Base-by-base conservation (phyloP, 1,140 invertebrate genomes). In the Musca domestica region DNA sequence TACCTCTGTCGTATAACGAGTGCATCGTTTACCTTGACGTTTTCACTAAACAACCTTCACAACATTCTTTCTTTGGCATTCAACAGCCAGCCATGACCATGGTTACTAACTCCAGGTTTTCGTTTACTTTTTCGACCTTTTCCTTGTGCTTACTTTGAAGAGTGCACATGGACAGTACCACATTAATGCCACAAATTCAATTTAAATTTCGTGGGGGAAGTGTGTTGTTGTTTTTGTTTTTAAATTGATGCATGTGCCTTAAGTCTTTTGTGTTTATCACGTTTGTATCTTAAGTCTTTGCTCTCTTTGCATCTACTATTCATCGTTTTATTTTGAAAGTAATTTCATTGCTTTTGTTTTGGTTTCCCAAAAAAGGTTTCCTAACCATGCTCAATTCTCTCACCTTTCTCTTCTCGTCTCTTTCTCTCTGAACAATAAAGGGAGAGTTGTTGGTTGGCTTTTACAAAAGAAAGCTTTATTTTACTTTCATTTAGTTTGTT, bases 51-150 rank as follows among this genome's bases (percentile, higher is more conserved):
- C 77, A 80, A 80, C 77, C 77, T 80, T 80, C 77, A 80, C 77
- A 41, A 80, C 77, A 80, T 80, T 80, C 77, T 79, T 80, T 75
- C 75, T 79, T 80, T 76, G 76, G n/a, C 74, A 76, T 80, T 80
- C 76, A 41, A 12, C 10, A 78, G 74, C 77, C 10, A 78, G 74
- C 77, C 77, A 79, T 80, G 77, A 80, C 77, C 77, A 80, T 74
- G 77, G 77, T 77, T 80, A 80, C 77, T 80, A 77, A 80, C 75
- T 72, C 71, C 71, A 22, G 12, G n/a, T 63, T 1, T 64, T 70
- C 66, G 69, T 74, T 52, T 51, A 67, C 68, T 66, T 46, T 15
- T 17, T 27, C 3, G 22, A 41, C 34, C 19, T 63, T 52, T 63
- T 67, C 19, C 20, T 49, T 64, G 15, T 66, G 23, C 2, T 12